Evolutionary conservation across 2,113 vertebrate species (phyloP).

Genomic region (Anguilla rostrata): DNA sequence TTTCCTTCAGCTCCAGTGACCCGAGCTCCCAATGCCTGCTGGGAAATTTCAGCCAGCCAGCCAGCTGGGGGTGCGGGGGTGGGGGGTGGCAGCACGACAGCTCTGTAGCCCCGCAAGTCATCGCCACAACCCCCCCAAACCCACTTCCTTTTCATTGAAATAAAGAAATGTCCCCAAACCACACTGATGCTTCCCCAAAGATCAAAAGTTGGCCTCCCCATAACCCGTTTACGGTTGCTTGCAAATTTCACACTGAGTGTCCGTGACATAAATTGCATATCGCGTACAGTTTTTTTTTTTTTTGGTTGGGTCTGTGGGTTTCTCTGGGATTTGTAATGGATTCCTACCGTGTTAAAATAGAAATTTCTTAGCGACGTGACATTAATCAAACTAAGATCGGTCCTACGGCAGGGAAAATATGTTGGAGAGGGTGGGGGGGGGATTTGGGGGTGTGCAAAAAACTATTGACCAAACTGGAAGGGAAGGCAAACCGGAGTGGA

Average conservation of each 20-base stretch:
- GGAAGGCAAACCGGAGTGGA: neutral
- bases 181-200: too few relatives aligned
- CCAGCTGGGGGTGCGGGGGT: constrained; percentile 13
- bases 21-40: constrained; percentile 33
- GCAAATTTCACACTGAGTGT: too few relatives aligned
- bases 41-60: constrained; percentile 33
- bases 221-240: too few relatives aligned
- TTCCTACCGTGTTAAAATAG: neutral
- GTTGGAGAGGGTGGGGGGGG: too few relatives aligned
- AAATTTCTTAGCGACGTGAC: neutral
- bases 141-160: too few relatives aligned
- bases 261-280: too few relatives aligned
- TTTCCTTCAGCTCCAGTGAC: constrained; percentile 33
- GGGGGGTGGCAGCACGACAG: neutral
- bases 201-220: too few relatives aligned
- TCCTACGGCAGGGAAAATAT: neutral
- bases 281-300: too few relatives aligned
- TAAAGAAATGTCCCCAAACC: too few relatives aligned
- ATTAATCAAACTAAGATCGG: neutral
- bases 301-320: neutral
- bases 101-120: neutral
- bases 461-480: neutral
- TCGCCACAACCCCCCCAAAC: neutral
- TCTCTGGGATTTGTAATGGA: neutral
- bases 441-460: neutral